Conservation (phyloP, 2,888 invertebrate species). For the Agonopterix subpropinquella region DNA sequence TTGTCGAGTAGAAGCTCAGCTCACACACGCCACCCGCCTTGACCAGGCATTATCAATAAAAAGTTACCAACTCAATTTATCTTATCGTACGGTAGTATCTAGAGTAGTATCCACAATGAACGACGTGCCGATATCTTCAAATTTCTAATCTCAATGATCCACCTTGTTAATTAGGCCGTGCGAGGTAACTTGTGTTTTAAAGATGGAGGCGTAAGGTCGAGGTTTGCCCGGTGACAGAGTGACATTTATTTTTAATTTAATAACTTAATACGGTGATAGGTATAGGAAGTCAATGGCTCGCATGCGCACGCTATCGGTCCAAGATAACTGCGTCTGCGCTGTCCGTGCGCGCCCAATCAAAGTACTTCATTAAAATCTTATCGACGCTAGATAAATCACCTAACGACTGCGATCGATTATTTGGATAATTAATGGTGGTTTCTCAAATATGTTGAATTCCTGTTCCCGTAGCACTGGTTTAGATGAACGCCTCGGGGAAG, state of each 20-base stretch:
- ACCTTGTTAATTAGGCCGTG: conserved; percentile 60
- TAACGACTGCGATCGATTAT: conserved; percentile 73
- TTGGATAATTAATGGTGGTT: conserved; percentile 71
- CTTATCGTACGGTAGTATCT: conserved; percentile 70
- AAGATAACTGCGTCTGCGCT: conserved; percentile 59
- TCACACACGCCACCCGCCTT: conserved; percentile 44
- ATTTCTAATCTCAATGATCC: conserved; percentile 73
- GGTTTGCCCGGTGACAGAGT: conserved; percentile 22
- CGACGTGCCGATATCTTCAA: conserved; percentile 72
- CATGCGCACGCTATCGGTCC: conserved; percentile 57
- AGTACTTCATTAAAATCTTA: conserved; percentile 76
- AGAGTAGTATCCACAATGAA: conserved; percentile 72
- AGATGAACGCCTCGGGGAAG: conserved; percentile 25
- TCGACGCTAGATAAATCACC: conserved; percentile 74
- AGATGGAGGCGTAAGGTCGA: conserved; percentile 26
- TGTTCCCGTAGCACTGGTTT: conserved; percentile 45
- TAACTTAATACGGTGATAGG: conserved; percentile 69
- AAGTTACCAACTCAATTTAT: conserved; percentile 65
- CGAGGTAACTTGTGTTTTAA: conserved; percentile 30
- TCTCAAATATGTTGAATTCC: conserved; percentile 65
- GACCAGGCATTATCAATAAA: conserved; percentile 58
- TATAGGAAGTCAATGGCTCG: conserved; percentile 63
- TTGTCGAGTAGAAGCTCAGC: background rate
- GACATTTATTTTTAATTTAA: conserved; percentile 68
- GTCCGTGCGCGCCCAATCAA: conserved; percentile 71